Base-by-base conservation (phyloP, 1,140 invertebrate species). In the Lineus longissimus region DNA sequence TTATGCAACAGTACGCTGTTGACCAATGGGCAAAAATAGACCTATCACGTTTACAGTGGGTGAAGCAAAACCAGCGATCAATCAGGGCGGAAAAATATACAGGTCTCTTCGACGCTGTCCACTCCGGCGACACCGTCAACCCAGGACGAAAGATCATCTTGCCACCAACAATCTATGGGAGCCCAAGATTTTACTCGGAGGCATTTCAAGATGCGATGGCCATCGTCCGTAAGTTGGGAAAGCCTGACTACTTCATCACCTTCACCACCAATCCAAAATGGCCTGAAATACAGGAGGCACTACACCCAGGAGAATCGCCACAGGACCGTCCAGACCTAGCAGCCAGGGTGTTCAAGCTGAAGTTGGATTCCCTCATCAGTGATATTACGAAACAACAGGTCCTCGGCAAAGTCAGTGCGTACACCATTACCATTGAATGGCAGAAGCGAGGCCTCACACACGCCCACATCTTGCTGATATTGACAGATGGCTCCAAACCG, bases 381-480 rank as follows among this genome's bases (percentile, higher is more conserved):
- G 67, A 69, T 19, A 58, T 82, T 19, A 58, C 29, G 30, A 62
- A 73, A 45, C 59, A 63, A 4, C 15, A 62, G 2, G 22, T 75
- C 0, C 65, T 79, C 47, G 62, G 78, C 17, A 61, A 63, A 60
- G 59, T 65, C 22, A 31, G 55, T 0, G 73, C 66, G 0, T 56
- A 62, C 13, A 45, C 73, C 13, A 79, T 79, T 62, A 68, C 74
- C 23, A 64, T 86, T 45, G 84, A 87, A 71, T 86, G 80, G 76
- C 83, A 85, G 70, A 85, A 85, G 69, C 70, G 82, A 63, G 82
- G 84, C 11, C 67, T 85, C 27, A 82, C 84, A 0, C 85, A 86
- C 80, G 75, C 73, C 7, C 85, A 85, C 68, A 81, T 86, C 61
- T 67, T 86, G 22, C 54, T 85, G 17, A 84, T 75, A 76, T 72